Percentiles rank a stretch among this genome's conserved stretches.
Conservation (phyloP, 2,113 vertebrate genomes). For the Diadophis punctatus region DNA sequence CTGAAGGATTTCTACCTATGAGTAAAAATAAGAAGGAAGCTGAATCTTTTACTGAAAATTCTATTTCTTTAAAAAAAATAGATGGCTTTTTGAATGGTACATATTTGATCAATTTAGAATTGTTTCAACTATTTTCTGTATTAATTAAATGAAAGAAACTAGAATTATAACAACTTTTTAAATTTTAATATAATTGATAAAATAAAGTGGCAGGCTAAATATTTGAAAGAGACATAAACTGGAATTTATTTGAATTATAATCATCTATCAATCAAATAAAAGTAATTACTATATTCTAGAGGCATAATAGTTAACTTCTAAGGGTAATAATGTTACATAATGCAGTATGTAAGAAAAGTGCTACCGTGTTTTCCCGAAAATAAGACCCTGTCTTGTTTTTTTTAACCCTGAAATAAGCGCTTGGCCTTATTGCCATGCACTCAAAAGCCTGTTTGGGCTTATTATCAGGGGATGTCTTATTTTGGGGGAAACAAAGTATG, state of each 20-base stretch:
- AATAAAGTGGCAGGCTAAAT: background rate
- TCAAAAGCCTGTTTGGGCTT: too few species aligned
- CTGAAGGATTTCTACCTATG: conserved; percentile 33
- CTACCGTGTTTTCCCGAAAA: too few species aligned
- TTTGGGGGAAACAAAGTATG: too few species aligned
- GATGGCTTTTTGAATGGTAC: background rate
- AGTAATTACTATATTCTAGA: background rate
- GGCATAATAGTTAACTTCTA: background rate
- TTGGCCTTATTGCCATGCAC: too few species aligned
- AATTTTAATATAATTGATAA: background rate
- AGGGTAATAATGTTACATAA: background rate
- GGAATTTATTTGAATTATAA: background rate
- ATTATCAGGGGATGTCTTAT: too few species aligned
- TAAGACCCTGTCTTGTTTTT: too few species aligned
- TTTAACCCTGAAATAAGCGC: too few species aligned
- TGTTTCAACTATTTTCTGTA: background rate
- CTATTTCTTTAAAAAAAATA: background rate
- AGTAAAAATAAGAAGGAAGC: conserved; percentile 9
- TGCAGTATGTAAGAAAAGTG: background rate
- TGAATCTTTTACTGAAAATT: background rate
- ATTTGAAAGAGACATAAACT: background rate
- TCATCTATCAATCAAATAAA: background rate
- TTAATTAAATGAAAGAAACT: background rate
- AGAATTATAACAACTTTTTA: background rate
- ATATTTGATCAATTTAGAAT: background rate